Percentiles rank a stretch among this genome's conserved stretches.
Evolutionary conservation across 2,113 vertebrate species (phyloP).

Genomic region (Sus scrofa): DNA sequence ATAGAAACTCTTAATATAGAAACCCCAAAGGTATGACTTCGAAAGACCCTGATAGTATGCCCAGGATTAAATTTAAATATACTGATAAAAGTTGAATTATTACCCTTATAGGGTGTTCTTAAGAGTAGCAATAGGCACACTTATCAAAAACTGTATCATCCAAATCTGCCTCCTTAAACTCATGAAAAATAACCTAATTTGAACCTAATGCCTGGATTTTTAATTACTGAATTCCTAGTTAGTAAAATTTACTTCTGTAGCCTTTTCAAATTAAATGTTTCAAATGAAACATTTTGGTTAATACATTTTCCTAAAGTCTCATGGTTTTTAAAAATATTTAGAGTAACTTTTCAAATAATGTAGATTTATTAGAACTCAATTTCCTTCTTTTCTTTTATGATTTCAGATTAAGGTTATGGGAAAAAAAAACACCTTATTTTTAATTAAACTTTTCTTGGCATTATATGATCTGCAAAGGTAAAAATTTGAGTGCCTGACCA

Average conservation of each 20-base stretch:
- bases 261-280: not conserved
- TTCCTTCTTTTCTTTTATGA: not conserved
- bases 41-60: not conserved
- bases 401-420: not conserved
- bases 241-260: not conserved
- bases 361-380: not conserved
- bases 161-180: not conserved
- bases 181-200: not conserved
- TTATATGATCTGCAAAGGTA: not conserved
- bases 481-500: not conserved
- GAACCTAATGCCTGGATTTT: not conserved
- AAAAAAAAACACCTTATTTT: not conserved
- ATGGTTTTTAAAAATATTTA: slow-evolving; percentile 29
- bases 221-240: not conserved
- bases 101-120: not conserved
- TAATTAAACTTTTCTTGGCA: not conserved
- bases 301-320: not conserved
- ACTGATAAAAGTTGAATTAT: slow-evolving; percentile 7
- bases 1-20: not conserved
- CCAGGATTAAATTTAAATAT: slow-evolving; percentile 5
- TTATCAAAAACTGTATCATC: not conserved
- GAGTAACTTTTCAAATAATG: not conserved
- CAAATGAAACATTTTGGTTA: not conserved
- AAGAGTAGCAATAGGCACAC: not conserved
- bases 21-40: not conserved